phyloP scores from a whole-genome alignment of 2,888 invertebrate genomes.

The Conistra vaccinii region DNA sequence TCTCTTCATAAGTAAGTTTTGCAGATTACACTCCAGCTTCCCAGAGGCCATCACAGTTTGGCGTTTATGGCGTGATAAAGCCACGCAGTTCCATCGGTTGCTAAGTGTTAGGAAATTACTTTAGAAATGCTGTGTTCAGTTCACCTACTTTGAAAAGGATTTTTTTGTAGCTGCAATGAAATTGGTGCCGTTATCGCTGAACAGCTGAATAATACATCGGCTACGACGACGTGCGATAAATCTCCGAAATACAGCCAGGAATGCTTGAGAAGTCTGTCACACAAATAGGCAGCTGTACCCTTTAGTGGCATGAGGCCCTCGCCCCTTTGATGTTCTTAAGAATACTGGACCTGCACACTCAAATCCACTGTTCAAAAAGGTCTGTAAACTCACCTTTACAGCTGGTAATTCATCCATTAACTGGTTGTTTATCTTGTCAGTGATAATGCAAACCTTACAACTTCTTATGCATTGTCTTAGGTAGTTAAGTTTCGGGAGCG shows the following conservation, averaged over 20 bases:
- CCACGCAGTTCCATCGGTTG: slow-evolving; percentile 46
- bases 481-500: too few species aligned
- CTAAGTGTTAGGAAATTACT: slow-evolving; percentile 31
- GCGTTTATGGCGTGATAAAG: slow-evolving; percentile 53
- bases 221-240: slow-evolving; percentile 57
- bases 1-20: not conserved
- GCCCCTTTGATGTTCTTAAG: slow-evolving; percentile 38
- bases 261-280: slow-evolving; percentile 64
- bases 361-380: slow-evolving; percentile 31
- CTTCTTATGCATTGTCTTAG: slow-evolving; percentile 33
- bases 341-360: slow-evolving; percentile 57
- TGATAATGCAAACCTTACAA: slow-evolving; percentile 50
- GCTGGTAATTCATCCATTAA: slow-evolving; percentile 58
- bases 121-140: slow-evolving; percentile 17
- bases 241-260: slow-evolving; percentile 55
- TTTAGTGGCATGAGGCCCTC: slow-evolving; percentile 51
- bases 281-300: slow-evolving; percentile 57
- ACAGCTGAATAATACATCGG: slow-evolving; percentile 43
- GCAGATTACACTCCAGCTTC: not conserved
- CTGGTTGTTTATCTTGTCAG: slow-evolving; percentile 19
- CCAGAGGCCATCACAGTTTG: slow-evolving; percentile 24
- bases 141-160: slow-evolving; percentile 25
- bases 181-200: slow-evolving; percentile 60
- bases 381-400: slow-evolving; percentile 35
- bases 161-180: slow-evolving; percentile 53